Base-by-base conservation (phyloP, 2,113 vertebrate genomes). In the Acinonyx jubatus region DNA sequence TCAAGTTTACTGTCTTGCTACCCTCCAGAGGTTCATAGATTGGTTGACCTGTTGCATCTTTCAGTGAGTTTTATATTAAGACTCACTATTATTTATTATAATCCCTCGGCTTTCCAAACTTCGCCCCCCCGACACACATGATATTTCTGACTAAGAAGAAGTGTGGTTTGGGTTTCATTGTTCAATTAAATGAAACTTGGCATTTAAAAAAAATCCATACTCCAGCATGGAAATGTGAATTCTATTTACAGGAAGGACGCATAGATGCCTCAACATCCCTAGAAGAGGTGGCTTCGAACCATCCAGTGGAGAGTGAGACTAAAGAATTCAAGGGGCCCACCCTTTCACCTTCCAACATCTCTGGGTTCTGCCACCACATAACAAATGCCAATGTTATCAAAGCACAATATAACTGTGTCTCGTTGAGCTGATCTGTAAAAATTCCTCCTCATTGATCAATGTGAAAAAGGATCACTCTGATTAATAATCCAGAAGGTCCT, bases 1-100 rank as follows among this genome's bases (percentile, higher is more conserved):
- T 98, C 98, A 98, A 98, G 98, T 98, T 98, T 97, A 98, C 98
- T 98, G 98, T 96, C 98, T 98, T 98, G 97, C 98, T 99, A 98
- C 97, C 98, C 98, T 98, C 98, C 97, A 98, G 98, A 98, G 98
- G 98, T 95, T 98, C 98, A 97, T 91, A 98, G 98, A 98, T 98
- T 98, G 97, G 97, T 97, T 98, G 98, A 97, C 97, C 98, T 98
- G 97, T 98, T 98, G 96, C 93, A 92, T 98, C 84, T 93, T 98
- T 97, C 97, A 97, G 91, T 97, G 97, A 97, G 87, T 98, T 97
- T 96, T 88, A 33, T 90, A 86, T 81, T 74, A 97, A 98, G 98
- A 94, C 84, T 94, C 11, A 74, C 91, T 61, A 16, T 6, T 25
- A 92, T 96, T 96, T 98, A 89, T 87, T 94, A 82, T 82, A 86